Base-by-base conservation (phyloP, 2,113 vertebrate genomes). In the Macquaria ambigua region DNA sequence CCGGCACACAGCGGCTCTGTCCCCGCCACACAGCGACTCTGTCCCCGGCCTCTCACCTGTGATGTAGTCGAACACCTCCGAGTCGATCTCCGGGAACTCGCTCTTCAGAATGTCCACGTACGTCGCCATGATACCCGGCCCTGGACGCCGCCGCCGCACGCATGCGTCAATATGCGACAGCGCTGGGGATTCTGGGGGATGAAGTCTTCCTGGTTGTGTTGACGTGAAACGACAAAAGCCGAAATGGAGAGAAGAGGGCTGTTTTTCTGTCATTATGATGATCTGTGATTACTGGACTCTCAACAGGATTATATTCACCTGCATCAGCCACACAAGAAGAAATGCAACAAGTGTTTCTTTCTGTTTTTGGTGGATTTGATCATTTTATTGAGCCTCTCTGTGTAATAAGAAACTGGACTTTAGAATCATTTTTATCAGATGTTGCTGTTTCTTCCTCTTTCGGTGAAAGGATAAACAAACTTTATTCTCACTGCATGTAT, bases 81-180 rank as follows among this genome's bases (percentile, higher is more conserved):
- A 91, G 93, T 99, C 98, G 87, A 99, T 97, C 91, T 97, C 96
- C 0, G 98, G 98, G 93, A 99, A 99, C 97, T 99, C 98, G 95
- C 93, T 97, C 95, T 96, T 96, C 90, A 99, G 94, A 71, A 99
- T 98, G 58, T 99, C 97, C 92, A 97, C 97, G 93, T 97, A 99
- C 61, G 97, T 96, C 96, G 97, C 98, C 98, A 98, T 98, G 93
- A 95, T 97, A 90, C 86, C 95, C 93, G 91, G 93, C 89, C 81
- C 90, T 81, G 77, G 81, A 75, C 77, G 62, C 48, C n/a, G 81
- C 74, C 3, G 52, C 5, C 1, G 21, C 70, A 78, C 95, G 94
- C 95, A 94, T 91, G 94, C 89, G 94, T 75, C 15, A 28, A 64
- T 2, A 83, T 79, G 82, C 80, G 74, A 69, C 63, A 68, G 48